phyloP scores from a whole-genome alignment of 2,797 vertebrate species.

The Adelosebastes latens region DNA sequence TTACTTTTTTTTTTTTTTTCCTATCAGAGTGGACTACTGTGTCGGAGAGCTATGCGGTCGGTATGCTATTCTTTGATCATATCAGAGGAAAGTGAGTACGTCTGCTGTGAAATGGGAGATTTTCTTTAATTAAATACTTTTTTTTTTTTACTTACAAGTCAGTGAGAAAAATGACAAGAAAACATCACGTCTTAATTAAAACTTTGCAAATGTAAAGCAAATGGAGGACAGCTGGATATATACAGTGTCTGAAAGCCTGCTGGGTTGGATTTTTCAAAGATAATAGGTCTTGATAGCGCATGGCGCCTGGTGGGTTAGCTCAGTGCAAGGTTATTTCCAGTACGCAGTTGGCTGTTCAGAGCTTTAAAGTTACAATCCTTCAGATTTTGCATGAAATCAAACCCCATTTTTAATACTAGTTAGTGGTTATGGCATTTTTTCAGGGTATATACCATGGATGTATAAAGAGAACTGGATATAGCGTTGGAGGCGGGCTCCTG shows the following conservation, averaged over 20 bases:
- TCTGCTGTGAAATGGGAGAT: conserved; percentile 27
- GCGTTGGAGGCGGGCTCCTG: no score
- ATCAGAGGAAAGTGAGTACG: conserved; percentile 2
- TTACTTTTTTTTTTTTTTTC: conserved; percentile 38
- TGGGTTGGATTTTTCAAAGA: neutral
- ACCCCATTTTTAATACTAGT: neutral
- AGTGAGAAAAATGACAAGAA: conserved; percentile 18
- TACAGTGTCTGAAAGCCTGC: neutral
- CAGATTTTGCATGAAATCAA: neutral
- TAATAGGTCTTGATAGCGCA: neutral
- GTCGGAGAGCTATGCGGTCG: conserved; percentile 27
- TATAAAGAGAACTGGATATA: no score
- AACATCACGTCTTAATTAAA: conserved; percentile 34
- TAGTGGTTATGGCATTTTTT: neutral
- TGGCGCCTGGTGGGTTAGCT: neutral
- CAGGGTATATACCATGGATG: neutral
- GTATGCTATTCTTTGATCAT: conserved; percentile 55
- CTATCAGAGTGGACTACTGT: conserved; percentile 34
- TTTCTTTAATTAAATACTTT: conserved; percentile 23
- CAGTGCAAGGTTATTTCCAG: neutral
- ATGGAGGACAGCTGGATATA: neutral
- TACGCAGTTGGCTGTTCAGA: neutral
- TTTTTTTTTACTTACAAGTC: neutral
- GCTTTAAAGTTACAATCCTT: neutral
- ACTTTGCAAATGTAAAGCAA: conserved; percentile 27